Evolutionary conservation across 1,140 invertebrate genomes (phyloP), one percentile per base, ranked within the genome.

Genomic region (Cephus cinctus): DNA sequence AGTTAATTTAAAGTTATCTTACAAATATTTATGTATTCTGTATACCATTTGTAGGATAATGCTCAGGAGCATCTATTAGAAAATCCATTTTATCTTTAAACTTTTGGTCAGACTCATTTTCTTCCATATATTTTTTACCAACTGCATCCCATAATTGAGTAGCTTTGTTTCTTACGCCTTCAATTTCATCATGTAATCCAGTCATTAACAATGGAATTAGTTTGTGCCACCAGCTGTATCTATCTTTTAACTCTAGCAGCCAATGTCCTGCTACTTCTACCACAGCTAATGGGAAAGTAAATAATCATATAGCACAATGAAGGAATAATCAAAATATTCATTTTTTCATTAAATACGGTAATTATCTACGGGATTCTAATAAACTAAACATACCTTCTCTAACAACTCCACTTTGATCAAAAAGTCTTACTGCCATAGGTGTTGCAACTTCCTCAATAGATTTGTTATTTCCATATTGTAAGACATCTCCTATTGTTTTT

Each of bases 191-290:
- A 56, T 83, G 82, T 2, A 90, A 71, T 61, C 85, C 82, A 32
- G 88, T 88, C n/a, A 92, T 62, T 3, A 91, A 73, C 5, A 92
- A 59, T 0, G 90, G 89, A 20, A 92, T 72, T 1, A 92, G 70
- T 65, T 83, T 85, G 54, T 84, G 78, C 71, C 87, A 90, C 68
- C 81, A 90, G 4, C 88, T 89, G 64, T 92, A 92, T 52, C 89
- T 75, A 69, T 93, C 89, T 19, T 75, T 73, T 9, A 90, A 73
- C 18, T 88, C 73, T 12, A 85, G 52, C 16, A 90, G 60, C 87
- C 88, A 89, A 3, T 72, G 64, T 11, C 86, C 83, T 14, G 85
- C 80, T 21, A 88, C 80, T 65, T 82, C 71, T 3, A 83, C 78
- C 5, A 89, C 83, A 53, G 85, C 81, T 63, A 72, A 64, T 43